These are phyloP conservation scores for Cryptoblepharus egeriae DNA, from an alignment of 2,797 vertebrate species.

Conservation along the genomic window DNA sequence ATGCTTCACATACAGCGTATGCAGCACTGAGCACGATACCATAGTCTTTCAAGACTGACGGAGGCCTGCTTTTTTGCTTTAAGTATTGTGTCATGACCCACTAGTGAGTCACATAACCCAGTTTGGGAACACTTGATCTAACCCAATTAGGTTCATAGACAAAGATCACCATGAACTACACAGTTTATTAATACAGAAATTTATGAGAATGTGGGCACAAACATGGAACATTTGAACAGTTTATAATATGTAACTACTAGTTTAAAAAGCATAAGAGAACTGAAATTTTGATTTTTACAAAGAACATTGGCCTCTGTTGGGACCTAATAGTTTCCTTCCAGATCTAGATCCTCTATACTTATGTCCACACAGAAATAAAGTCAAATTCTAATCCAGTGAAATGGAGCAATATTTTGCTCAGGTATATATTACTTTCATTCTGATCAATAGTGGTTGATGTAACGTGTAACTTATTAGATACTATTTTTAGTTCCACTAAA, in stretches of 20 bases:
- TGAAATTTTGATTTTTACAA: constrained; percentile 18
- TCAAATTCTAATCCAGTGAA: constrained; percentile 26
- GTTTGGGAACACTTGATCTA: neutral
- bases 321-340: constrained; percentile 40
- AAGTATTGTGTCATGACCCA: too few relatives aligned
- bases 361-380: neutral
- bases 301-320: constrained; percentile 31
- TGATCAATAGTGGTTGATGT: constrained; percentile 64
- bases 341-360: constrained; percentile 18
- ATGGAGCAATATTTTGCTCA: constrained; percentile 51
- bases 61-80: too few relatives aligned
- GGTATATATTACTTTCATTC: constrained; percentile 60
- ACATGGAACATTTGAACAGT: constrained; percentile 21
- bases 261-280: constrained; percentile 1
- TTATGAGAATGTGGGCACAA: constrained; percentile 2
- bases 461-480: constrained; percentile 55
- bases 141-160: constrained; percentile 2
- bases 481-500: constrained; percentile 59
- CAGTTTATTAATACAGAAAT: constrained; percentile 16
- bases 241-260: constrained; percentile 37
- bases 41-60: too few relatives aligned
- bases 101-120: too few relatives aligned
- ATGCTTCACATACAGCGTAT: too few relatives aligned
- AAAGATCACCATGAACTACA: constrained; percentile 15
- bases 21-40: too few relatives aligned